These are phyloP conservation scores for Microcebus murinus DNA, from an alignment of 2,113 vertebrate genomes.

Conservation along the genomic window DNA sequence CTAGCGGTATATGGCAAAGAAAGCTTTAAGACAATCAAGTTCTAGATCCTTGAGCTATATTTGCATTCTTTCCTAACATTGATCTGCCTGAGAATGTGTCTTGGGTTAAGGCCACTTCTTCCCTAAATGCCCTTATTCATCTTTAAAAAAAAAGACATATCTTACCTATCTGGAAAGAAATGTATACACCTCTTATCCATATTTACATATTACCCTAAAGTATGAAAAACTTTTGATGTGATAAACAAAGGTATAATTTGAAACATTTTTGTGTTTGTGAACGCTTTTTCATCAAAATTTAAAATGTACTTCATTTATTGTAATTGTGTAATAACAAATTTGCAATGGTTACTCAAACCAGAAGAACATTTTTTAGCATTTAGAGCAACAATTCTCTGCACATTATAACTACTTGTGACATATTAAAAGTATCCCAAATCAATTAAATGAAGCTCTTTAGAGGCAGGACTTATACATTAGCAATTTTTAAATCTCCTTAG, in stretches of 20 bases:
- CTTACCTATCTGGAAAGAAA: not conserved
- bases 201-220: not conserved
- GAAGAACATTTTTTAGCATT: not conserved
- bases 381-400: not conserved
- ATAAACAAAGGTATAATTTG: not conserved
- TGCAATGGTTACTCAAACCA: not conserved
- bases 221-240: not conserved
- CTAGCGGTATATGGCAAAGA: not conserved
- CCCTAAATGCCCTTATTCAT: not conserved
- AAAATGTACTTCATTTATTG: not conserved
- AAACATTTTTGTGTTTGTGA: not conserved
- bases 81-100: not conserved
- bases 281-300: not conserved
- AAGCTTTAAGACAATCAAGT: not conserved
- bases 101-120: not conserved
- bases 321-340: not conserved
- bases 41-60: not conserved
- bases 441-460: conserved; percentile 14
- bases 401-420: not conserved
- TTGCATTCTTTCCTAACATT: not conserved
- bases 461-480: not conserved
- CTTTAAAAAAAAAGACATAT: not conserved
- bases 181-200: not conserved
- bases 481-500: not conserved
- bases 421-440: not conserved